Conservation (phyloP, 2,888 invertebrate species). For the Parnassius apollo region DNA sequence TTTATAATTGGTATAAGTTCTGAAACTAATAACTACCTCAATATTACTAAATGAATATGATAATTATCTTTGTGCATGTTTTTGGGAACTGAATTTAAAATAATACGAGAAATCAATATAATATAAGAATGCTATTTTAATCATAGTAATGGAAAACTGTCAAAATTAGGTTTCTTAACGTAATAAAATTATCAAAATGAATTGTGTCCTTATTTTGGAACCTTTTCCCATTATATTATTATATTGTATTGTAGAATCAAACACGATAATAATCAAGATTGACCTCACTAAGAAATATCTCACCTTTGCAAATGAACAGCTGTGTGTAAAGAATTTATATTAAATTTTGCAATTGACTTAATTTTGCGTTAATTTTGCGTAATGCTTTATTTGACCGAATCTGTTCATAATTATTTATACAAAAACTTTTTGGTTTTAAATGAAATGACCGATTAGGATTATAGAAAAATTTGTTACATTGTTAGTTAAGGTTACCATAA, state of each 20-base stretch:
- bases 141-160: constrained; percentile 73
- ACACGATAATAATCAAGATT: too few relatives aligned
- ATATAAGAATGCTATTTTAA: constrained; percentile 65
- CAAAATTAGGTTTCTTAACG: constrained; percentile 79
- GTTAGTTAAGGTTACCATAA: constrained; percentile 20
- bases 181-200: constrained; percentile 72
- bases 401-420: background rate
- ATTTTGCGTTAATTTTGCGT: constrained; percentile 1
- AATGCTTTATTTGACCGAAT: constrained; percentile 1
- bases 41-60: constrained; percentile 80
- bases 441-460: constrained; percentile 4
- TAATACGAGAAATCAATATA: constrained; percentile 22
- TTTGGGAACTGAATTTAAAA: constrained; percentile 58
- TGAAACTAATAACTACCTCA: constrained; percentile 81
- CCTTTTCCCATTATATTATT: constrained; percentile 1
- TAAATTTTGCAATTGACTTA: constrained; percentile 4
- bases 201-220: constrained; percentile 35
- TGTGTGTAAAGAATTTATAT: background rate
- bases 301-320: constrained; percentile 6
- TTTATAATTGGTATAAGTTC: constrained; percentile 78
- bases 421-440: constrained; percentile 2
- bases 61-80: constrained; percentile 80
- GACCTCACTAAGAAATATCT: background rate
- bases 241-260: background rate
- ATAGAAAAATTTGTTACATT: constrained; percentile 18